Base-by-base conservation (phyloP, 2,797 vertebrate species). In the Coendou prehensilis region DNA sequence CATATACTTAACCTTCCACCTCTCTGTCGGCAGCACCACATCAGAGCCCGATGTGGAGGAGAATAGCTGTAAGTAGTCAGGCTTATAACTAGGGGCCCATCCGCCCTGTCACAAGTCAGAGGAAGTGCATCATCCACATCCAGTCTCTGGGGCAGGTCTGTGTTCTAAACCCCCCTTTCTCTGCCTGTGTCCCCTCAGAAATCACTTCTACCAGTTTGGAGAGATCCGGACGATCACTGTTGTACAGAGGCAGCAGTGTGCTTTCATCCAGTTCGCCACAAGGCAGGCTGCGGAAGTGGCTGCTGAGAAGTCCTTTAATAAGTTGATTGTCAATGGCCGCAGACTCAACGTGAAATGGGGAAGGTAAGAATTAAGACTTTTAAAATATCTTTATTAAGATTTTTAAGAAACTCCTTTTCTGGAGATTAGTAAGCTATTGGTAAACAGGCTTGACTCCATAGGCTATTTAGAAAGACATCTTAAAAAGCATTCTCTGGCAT, bases 261-360 rank as follows among this genome's bases (percentile, higher is more conserved):
- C 99, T 23, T 99, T 99, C 97, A 99, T 99, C 97, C 99, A 99
- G 98, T 99, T 99, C 92, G 99, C 99, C 91, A 99, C 99, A 0
- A 98, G 99, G 6, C 99, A 99, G 93, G 98, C 99, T 6, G 99
- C 99, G 0, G 99, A 99, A 96, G 99, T 98, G 84, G 99, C 99
- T 9, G 99, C 99, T 0, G 99, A 99, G 98, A 99, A 99, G 97
- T 99, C 99, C 87, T 99, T 99, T 98, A 99, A 99, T 98, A 99
- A 99, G 94, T 99, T 99, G 88, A 99, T 99, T 82, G 99, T 99
- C 97, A 99, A 99, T 0, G 99, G 99, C 28, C 99, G 99, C 45
- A 99, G 99, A 84, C 99, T 99, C 92, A 99, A 99, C 0, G 99
- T 99, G 96, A 99, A 99, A 83, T 99, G 99, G 99, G 99, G 99